These are phyloP conservation scores for Pygmarrhopalites habei DNA, from an alignment of 1,140 invertebrate genomes.

Conservation along the genomic window DNA sequence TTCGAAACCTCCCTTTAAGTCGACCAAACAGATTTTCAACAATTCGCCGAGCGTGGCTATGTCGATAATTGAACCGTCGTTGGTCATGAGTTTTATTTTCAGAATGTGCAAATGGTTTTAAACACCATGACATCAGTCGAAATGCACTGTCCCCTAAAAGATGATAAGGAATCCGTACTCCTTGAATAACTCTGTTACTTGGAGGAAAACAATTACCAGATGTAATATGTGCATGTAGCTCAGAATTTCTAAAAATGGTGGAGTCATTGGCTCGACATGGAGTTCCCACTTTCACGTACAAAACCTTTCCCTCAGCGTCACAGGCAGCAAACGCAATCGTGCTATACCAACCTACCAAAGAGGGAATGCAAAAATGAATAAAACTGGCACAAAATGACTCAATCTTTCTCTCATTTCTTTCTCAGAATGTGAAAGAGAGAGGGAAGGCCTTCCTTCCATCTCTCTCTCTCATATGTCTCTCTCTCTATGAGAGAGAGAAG, in stretches of 20 bases:
- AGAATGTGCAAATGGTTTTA: not conserved
- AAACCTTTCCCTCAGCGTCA: not conserved
- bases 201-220: not conserved
- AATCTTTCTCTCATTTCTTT: not conserved
- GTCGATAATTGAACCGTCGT: not conserved
- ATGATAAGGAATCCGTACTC: not conserved
- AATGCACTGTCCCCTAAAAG: not conserved
- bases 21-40: not conserved
- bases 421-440: too few species aligned
- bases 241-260: not conserved
- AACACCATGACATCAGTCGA: not conserved
- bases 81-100: not conserved
- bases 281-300: not conserved
- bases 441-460: too few species aligned
- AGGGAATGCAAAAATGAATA: not conserved
- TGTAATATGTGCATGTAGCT: not conserved
- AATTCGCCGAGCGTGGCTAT: not conserved
- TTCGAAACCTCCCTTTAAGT: not conserved
- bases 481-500: too few species aligned
- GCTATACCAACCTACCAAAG: not conserved
- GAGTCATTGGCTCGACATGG: not conserved
- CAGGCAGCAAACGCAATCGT: not conserved
- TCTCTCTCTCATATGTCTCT: too few species aligned
- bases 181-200: not conserved
- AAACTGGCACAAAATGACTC: not conserved